Base-by-base conservation (phyloP, 2,797 vertebrate genomes). In the Tangara arthus region DNA sequence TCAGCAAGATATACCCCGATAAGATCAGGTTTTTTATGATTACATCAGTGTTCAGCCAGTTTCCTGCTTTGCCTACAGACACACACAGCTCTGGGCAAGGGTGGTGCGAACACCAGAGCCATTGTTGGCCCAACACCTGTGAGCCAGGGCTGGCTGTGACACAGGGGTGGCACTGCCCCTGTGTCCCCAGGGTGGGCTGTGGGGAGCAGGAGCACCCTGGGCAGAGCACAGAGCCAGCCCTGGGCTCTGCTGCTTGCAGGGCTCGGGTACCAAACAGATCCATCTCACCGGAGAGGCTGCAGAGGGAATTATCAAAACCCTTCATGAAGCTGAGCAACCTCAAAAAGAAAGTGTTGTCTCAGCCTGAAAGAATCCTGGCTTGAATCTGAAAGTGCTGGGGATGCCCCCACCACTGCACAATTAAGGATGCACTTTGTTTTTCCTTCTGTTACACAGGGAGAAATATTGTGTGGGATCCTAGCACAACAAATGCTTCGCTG, bases 101-200 rank as follows among this genome's bases (percentile, higher is more conserved):
- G 21, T 2, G 1, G 12, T 5, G 12, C 0, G 1, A 11, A 9
- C 22, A 8, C 34, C 39, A 7, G 5, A 7, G 50, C 19, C 71
- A 21, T 16, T 2, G 41, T 3, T 65, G 85, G 52, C 75, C 50
- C 6, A 59, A 20, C 5, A 5, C 6, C 0, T 2, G 4, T 6
- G 14, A 28, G 57, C 28, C 66, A 3, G 0, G 0, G 47, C n/a
- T 1, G 7, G 57, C 46, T 28, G 12, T 0, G 8, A 3, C 47
- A 3, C 69, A 3, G 24, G 0, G 1, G 2, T 3, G 56, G 55
- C 78, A 70, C n/a, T 15, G 57, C 3, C 64, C 17, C 35, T 1
- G 7, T 8, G 20, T 5, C 2, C 26, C 64, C 20, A 13, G 19
- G 2, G 2, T 0, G 1, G 53, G 68, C 49, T 20, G 8, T 0